phyloP scores from a whole-genome alignment of 1,140 invertebrate genomes.

The Drosophila lacertosa region DNA sequence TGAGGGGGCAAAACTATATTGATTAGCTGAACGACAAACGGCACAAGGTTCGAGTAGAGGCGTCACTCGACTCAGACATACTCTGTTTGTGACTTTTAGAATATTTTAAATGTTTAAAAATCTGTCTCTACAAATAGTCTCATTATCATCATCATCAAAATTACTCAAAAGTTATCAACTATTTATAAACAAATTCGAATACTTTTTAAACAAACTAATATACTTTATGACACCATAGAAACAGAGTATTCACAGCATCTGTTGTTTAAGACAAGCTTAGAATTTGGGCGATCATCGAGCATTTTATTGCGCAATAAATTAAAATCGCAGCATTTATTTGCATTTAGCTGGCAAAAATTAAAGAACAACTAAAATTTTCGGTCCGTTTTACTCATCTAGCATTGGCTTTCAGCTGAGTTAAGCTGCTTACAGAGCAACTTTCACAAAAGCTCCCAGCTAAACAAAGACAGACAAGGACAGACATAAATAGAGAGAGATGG shows the following conservation, averaged over 20 bases:
- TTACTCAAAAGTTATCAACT: too few relatives aligned
- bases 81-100: neutral
- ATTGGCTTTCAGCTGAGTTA: slow-evolving; percentile 20
- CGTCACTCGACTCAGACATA: neutral
- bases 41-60: neutral
- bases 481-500: neutral
- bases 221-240: neutral
- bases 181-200: too few relatives aligned
- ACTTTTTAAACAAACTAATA: too few relatives aligned
- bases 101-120: too few relatives aligned
- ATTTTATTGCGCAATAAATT: neutral
- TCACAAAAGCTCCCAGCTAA: slow-evolving; percentile 22
- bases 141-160: too few relatives aligned
- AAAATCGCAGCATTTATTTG: neutral
- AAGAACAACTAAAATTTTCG: neutral
- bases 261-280: neutral
- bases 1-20: slow-evolving; percentile 21
- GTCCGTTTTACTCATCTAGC: neutral
- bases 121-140: too few relatives aligned
- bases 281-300: neutral
- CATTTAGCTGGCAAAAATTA: neutral
- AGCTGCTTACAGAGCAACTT: slow-evolving; percentile 35
- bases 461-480: neutral
- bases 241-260: neutral
- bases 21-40: slow-evolving; percentile 20